phyloP scores from a whole-genome alignment of 37 sponge, comb jelly and placozoan genomes.

The Corticium candelabrum region DNA sequence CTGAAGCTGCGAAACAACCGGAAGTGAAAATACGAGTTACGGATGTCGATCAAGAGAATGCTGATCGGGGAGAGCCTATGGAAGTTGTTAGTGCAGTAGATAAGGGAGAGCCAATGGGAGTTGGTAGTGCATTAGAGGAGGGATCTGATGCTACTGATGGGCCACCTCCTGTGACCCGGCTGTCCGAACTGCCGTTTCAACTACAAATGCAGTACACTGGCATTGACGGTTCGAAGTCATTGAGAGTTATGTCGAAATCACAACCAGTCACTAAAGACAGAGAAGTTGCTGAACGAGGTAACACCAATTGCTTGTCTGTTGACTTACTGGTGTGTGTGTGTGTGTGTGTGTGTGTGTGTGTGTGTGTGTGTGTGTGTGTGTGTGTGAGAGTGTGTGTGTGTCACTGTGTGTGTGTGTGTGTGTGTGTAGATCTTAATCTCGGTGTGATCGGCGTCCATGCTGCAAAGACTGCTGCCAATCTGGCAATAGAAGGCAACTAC shows the following conservation, averaged over 20 bases:
- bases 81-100: neutral
- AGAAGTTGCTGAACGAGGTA: conserved; percentile 63
- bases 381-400: neutral
- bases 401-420: conserved; percentile 2
- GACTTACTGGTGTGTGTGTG: too few relatives aligned
- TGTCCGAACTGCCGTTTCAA: conserved; percentile 57
- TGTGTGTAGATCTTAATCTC: conserved; percentile 32
- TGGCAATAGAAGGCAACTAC: conserved; percentile 75
- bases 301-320: neutral
- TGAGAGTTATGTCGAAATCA: conserved; percentile 58
- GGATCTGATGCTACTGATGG: conserved; percentile 15
- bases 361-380: conserved; percentile 17
- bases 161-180: neutral
- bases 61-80: neutral
- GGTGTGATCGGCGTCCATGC: conserved; percentile 58
- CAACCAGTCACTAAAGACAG: conserved; percentile 70
- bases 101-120: neutral
- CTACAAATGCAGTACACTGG: conserved; percentile 70
- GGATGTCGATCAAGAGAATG: neutral
- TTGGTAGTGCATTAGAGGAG: neutral
- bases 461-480: conserved; percentile 48
- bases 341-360: neutral
- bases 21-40: neutral
- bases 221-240: conserved; percentile 49
- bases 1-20: neutral